Base-by-base conservation (phyloP, 2,113 vertebrate genomes). In the Anoura caudifer region DNA sequence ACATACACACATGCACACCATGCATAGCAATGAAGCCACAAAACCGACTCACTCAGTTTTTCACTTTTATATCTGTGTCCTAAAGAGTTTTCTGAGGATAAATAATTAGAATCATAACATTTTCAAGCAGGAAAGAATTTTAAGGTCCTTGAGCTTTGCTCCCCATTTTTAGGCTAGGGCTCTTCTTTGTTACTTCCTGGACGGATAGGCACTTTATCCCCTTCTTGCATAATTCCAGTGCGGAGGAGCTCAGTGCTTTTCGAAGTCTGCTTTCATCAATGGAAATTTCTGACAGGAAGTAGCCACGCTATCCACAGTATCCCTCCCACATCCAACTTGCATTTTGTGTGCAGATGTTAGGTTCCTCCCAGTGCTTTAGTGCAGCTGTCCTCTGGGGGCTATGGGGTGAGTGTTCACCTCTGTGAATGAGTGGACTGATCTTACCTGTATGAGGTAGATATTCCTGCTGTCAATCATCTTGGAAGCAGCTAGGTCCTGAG, bases 201-300 rank as follows among this genome's bases (percentile, higher is more conserved):
- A 28, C 38, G 80, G 50, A 63, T 0, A 31, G 63, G 24, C 41
- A 33, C 61, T 67, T 87, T 16, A 20, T 24, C 2, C 6, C 12
- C 22, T 47, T 38, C 36, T 80, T 91, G 56, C 33, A 16, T 22
- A 45, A 92, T 86, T 81, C 56, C 43, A 45, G 26, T 45, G 28
- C 80, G 56, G 41, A 63, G 50, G 45, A 67, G 24, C 61, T 94
- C 87, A 7, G 59, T 38, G 50, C 67, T 90, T 88, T 50, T 11
- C n/a, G 47, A 84, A 90, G 85, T 83, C 90, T 82, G 47, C 88
- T 33, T 94, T 93, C 86, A 86, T 93, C 86, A 65, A 47, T 77
- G 91, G 67, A 76, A 94, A 94, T 81, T 65, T 76, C 73, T n/a
- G 75, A 77, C 65, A 86, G 72, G 80, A 96, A 96, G 88, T 88